A percentile compares a stretch with the other conserved stretches of the same genome.
Evolutionary conservation across 2,888 invertebrate species (phyloP).

Genomic region (Masnerella sp.): DNA sequence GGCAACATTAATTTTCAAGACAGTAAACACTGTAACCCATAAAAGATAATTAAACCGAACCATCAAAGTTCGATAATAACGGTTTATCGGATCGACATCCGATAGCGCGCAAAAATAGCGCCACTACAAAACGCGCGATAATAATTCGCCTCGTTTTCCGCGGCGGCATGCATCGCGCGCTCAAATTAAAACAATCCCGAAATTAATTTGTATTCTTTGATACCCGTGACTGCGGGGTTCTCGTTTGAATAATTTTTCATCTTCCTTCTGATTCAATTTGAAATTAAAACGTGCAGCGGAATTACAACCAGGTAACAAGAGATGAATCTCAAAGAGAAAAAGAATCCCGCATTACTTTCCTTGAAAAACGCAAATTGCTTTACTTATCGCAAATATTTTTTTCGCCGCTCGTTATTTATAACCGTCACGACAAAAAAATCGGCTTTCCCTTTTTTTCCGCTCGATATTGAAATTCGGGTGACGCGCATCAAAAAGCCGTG

Average conservation of each 20-base stretch:
- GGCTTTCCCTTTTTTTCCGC: neutral
- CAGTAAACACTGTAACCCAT: no score
- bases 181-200: slow-evolving; percentile 38
- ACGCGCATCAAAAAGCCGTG: slow-evolving; percentile 62
- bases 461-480: slow-evolving; percentile 58
- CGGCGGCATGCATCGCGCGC: neutral
- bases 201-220: slow-evolving; percentile 44
- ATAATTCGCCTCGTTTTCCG: slow-evolving; percentile 33
- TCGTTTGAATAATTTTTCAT: slow-evolving; percentile 46
- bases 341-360: slow-evolving; percentile 21
- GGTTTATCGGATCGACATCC: no score
- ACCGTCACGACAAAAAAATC: neutral
- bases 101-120: no score
- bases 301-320: slow-evolving; percentile 44
- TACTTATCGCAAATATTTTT: slow-evolving; percentile 47
- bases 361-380: slow-evolving; percentile 44
- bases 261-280: slow-evolving; percentile 46
- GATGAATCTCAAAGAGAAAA: slow-evolving; percentile 45
- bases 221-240: slow-evolving; percentile 39
- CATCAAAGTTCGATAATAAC: no score
- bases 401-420: slow-evolving; percentile 12
- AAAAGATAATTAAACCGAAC: no score
- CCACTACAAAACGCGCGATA: slow-evolving; percentile 1
- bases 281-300: slow-evolving; percentile 41
- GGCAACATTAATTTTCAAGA: no score